phyloP scores from a whole-genome alignment of 2,888 invertebrate genomes.

The Neocrepidodera transversa region DNA sequence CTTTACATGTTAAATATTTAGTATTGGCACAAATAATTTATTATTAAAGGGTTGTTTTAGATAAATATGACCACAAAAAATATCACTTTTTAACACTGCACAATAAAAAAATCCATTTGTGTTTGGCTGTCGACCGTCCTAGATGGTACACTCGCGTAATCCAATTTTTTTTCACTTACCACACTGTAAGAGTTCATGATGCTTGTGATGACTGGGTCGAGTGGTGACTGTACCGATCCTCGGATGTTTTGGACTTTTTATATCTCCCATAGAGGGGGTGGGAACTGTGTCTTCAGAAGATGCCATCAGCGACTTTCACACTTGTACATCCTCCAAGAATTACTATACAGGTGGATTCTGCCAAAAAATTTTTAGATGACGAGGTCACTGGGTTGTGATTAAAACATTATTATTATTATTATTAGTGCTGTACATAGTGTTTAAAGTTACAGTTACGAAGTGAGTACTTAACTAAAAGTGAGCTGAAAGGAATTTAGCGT shows the following conservation, averaged over 20 bases:
- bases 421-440: too few species aligned
- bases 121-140: background rate
- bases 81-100: conserved; percentile 29
- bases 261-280: conserved; percentile 53
- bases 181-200: conserved; percentile 62
- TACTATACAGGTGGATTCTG: conserved; percentile 35
- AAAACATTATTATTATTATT: background rate
- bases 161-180: conserved; percentile 55
- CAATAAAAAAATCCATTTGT: conserved; percentile 59
- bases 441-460: too few species aligned
- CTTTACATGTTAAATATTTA: too few species aligned
- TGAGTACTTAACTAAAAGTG: too few species aligned
- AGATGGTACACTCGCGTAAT: conserved; percentile 46
- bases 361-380: conserved; percentile 31
- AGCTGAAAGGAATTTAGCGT: too few species aligned
- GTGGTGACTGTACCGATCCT: conserved; percentile 58
- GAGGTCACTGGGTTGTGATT: conserved; percentile 39
- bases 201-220: conserved; percentile 58
- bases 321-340: conserved; percentile 29
- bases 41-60: too few species aligned
- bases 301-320: conserved; percentile 38
- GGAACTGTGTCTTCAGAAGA: conserved; percentile 52
- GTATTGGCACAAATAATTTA: too few species aligned
- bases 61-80: conserved; percentile 37
- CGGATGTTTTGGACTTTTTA: conserved; percentile 53